phyloP scores from a whole-genome alignment of 2,113 vertebrate species.

The Cepphus grylle region DNA sequence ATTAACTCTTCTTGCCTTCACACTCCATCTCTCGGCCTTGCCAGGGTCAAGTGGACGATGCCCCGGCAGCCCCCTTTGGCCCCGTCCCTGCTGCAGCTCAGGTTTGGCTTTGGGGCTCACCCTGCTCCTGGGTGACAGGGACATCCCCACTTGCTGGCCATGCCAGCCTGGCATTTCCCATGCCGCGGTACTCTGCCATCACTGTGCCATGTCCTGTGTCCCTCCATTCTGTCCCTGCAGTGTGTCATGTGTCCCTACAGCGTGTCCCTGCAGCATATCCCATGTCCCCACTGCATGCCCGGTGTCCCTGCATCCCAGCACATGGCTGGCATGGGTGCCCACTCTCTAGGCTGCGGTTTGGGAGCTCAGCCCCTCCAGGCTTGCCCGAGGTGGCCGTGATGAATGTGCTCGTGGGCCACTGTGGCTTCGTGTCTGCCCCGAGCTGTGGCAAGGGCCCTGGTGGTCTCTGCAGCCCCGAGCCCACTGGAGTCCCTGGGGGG shows the following conservation, averaged over 20 bases:
- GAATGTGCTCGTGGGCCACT: not conserved
- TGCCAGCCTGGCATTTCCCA: not conserved
- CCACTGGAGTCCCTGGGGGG: not conserved
- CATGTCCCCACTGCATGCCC: not conserved
- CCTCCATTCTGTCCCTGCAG: not conserved
- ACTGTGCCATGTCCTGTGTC: not conserved
- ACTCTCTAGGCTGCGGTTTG: not conserved
- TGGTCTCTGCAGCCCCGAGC: not conserved
- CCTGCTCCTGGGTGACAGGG: not conserved
- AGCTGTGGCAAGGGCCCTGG: not conserved
- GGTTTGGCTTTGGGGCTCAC: conserved; percentile 61
- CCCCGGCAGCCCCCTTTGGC: conserved; percentile 72
- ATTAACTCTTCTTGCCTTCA: conserved; percentile 27
- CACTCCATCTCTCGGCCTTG: conserved; percentile 36
- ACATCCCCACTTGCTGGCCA: fast-evolving
- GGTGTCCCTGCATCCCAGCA: not conserved
- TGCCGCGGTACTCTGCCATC: not conserved
- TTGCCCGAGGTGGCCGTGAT: fast-evolving
- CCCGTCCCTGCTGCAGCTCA: conserved; percentile 75
- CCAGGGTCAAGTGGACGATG: conserved; percentile 81
- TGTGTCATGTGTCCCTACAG: not conserved
- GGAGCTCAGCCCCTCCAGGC: not conserved
- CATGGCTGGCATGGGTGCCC: not conserved
- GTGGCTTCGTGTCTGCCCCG: not conserved
- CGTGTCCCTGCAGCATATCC: not conserved